Conservation (phyloP, 2,797 vertebrate species). For the Xiphorhynchus erythropygius region DNA sequence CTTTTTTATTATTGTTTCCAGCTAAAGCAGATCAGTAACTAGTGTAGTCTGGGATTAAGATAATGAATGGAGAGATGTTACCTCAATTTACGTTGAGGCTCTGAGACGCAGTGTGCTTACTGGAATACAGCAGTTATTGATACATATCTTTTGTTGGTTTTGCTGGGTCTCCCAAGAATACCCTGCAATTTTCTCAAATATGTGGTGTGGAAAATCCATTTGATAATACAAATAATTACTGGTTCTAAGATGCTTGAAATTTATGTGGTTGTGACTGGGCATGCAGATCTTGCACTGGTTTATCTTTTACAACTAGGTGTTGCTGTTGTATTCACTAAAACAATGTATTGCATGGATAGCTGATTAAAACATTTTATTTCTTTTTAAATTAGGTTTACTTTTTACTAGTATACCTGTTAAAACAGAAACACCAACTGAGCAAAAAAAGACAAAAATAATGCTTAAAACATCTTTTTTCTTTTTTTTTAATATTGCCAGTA, state of each 20-base stretch:
- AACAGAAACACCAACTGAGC: neutral
- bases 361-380: neutral
- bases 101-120: neutral
- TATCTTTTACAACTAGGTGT: neutral
- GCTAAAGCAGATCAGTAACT: neutral
- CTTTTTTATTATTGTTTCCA: neutral
- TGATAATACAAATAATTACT: neutral
- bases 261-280: neutral
- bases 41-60: neutral
- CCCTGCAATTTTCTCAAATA: neutral
- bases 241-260: neutral
- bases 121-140: neutral
- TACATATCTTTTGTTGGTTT: neutral
- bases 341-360: neutral
- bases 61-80: neutral
- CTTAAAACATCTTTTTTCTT: neutral
- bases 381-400: neutral
- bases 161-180: neutral
- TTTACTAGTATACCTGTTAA: neutral
- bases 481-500: neutral
- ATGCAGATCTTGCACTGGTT: neutral
- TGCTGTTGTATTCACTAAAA: neutral
- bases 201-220: neutral
- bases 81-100: neutral
- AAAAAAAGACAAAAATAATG: neutral